Evolutionary conservation across 2,113 vertebrate genomes (phyloP).

Genomic region (Trichomycterus rosablanca): DNA sequence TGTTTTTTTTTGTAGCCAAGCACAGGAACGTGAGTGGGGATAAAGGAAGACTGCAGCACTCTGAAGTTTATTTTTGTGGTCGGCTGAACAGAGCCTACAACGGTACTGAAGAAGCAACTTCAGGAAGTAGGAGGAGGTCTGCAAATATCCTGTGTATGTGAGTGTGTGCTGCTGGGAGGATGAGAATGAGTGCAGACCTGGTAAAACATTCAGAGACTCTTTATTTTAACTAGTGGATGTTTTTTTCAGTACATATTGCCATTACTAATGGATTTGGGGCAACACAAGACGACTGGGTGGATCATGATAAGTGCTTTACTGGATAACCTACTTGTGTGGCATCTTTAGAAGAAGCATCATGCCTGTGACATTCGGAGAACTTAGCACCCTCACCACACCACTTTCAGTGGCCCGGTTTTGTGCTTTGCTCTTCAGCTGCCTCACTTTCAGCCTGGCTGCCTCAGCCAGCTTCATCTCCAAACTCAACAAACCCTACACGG

Average conservation of each 20-base stretch:
- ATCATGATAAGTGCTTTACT: too few species aligned
- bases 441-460: constrained; percentile 63
- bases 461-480: not conserved
- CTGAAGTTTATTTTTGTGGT: constrained; percentile 59
- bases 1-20: constrained; percentile 7
- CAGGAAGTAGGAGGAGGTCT: constrained; percentile 39
- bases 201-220: not conserved
- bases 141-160: constrained; percentile 8
- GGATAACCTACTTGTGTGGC: not conserved
- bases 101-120: constrained; percentile 50
- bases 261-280: too few species aligned
- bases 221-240: not conserved
- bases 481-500: accelerated
- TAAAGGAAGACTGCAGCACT: constrained; percentile 35
- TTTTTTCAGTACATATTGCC: too few species aligned
- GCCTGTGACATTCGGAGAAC: constrained; percentile 68
- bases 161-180: not conserved
- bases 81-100: constrained; percentile 45
- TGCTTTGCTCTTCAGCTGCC: constrained; percentile 57
- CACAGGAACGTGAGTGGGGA: constrained; percentile 7
- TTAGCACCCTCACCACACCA: constrained; percentile 60
- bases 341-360: constrained; percentile 41
- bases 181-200: not conserved
- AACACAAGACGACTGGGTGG: too few species aligned
- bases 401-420: constrained; percentile 59